Evolutionary conservation across 2,113 vertebrate genomes (phyloP).

Genomic region (Syrrhaptes paradoxus): DNA sequence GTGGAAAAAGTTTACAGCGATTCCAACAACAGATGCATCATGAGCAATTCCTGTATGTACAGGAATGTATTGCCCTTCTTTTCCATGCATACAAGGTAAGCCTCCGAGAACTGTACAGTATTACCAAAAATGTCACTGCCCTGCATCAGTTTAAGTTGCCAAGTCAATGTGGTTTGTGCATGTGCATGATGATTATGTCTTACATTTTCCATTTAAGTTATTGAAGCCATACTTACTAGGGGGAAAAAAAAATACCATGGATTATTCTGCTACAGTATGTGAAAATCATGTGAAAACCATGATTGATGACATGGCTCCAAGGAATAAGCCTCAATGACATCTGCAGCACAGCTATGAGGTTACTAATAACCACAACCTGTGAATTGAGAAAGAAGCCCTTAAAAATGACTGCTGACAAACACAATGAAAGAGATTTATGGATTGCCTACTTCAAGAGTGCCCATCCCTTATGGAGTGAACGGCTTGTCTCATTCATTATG

Average conservation of each 20-base stretch:
- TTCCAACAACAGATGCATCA: background rate
- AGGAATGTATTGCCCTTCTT: background rate
- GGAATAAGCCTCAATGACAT: slow-evolving; percentile 28
- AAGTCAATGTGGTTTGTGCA: background rate
- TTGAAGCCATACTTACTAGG: background rate
- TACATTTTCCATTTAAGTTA: slow-evolving; percentile 23
- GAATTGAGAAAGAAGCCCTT: slow-evolving; percentile 32
- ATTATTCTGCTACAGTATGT: slow-evolving; percentile 10
- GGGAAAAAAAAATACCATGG: background rate
- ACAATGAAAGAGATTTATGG: slow-evolving; percentile 17
- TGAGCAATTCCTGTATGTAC: background rate
- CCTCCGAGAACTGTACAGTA: background rate
- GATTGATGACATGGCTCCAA: slow-evolving; percentile 8
- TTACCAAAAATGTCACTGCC: background rate
- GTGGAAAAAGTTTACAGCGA: background rate
- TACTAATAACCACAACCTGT: slow-evolving; percentile 39
- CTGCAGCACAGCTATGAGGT: background rate
- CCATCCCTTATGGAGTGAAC: background rate
- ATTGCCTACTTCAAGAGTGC: slow-evolving; percentile 1
- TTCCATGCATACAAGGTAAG: background rate
- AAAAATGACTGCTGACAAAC: slow-evolving; percentile 40
- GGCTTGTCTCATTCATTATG: slow-evolving; percentile 28
- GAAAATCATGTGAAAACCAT: slow-evolving; percentile 20
- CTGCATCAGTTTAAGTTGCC: background rate
- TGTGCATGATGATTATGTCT: background rate